These are phyloP conservation scores for Scaptomyza reducta DNA, from an alignment of 2,888 invertebrate genomes.

Conservation along the genomic window DNA sequence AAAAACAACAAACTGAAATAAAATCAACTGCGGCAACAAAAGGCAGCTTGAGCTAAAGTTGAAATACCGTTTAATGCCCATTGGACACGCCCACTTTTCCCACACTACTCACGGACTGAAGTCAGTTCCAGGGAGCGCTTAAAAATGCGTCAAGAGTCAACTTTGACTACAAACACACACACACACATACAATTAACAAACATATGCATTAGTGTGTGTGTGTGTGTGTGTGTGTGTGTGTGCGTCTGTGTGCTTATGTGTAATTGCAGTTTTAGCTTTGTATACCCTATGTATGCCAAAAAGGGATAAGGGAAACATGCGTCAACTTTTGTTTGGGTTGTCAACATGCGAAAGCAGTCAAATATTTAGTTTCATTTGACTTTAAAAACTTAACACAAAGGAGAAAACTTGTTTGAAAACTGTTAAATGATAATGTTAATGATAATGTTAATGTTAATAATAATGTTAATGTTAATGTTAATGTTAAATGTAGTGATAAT, in stretches of 20 bases:
- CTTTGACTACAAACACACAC: slow-evolving; percentile 60
- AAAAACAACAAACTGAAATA: slow-evolving; percentile 68
- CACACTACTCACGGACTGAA: slow-evolving; percentile 50
- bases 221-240: background rate
- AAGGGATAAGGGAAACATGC: slow-evolving; percentile 25
- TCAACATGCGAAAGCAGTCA: slow-evolving; percentile 3
- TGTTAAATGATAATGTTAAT: too few relatives aligned
- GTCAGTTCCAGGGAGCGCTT: slow-evolving; percentile 55
- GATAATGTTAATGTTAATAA: too few relatives aligned
- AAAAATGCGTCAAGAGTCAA: slow-evolving; percentile 78
- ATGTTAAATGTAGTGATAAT: too few relatives aligned
- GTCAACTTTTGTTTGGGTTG: background rate
- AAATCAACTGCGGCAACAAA: slow-evolving; percentile 63
- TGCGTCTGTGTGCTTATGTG: slow-evolving; percentile 27
- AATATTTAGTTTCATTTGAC: slow-evolving; percentile 15
- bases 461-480: too few relatives aligned
- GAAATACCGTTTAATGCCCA: slow-evolving; percentile 76
- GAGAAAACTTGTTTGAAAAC: background rate
- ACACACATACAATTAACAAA: slow-evolving; percentile 13
- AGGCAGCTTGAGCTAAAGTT: slow-evolving; percentile 69
- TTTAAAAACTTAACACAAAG: slow-evolving; percentile 3
- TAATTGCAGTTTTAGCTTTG: slow-evolving; percentile 57
- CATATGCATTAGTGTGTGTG: slow-evolving; percentile 4
- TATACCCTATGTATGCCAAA: slow-evolving; percentile 42
- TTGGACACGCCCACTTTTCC: slow-evolving; percentile 74